A percentile compares a stretch with the other conserved stretches of the same genome.
Evolutionary conservation across 2,797 vertebrate species (phyloP).

Genomic region (Poecile montanus): DNA sequence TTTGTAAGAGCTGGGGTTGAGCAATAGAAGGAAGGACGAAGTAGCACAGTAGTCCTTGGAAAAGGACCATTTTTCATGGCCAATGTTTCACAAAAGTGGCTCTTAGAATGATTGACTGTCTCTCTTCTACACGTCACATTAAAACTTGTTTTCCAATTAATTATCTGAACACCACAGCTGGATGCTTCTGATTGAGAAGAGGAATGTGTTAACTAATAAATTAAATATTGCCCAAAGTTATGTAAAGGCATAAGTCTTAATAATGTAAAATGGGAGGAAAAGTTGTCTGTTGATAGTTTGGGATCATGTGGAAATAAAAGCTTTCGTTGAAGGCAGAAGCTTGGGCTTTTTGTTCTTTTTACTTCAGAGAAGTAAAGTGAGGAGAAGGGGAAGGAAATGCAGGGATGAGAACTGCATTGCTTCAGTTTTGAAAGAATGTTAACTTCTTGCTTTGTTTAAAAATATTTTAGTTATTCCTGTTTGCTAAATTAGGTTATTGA

Average conservation of each 20-base stretch:
- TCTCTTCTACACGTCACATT: accelerated
- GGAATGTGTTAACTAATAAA: neutral
- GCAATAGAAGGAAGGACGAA: neutral
- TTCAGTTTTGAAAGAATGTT: constrained; percentile 3
- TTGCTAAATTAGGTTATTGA: constrained; percentile 30
- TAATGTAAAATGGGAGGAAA: neutral
- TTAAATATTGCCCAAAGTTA: neutral
- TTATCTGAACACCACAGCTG: neutral
- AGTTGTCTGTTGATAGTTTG: neutral
- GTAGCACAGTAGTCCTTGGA: neutral
- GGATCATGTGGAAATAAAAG: neutral
- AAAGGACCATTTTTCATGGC: neutral
- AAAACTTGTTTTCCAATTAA: neutral
- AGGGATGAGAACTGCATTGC: neutral
- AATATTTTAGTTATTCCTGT: constrained; percentile 13
- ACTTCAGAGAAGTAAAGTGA: neutral
- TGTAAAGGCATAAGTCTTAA: accelerated
- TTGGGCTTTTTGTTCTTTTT: neutral
- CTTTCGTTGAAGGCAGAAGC: neutral
- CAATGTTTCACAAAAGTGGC: neutral
- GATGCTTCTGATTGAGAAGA: neutral
- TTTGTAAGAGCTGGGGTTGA: neutral
- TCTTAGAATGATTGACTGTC: neutral
- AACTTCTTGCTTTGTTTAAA: constrained; percentile 24
- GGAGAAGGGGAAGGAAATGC: neutral